These are phyloP conservation scores for Phrynocephalus guinanensis DNA, from an alignment of 2,797 vertebrate species.

Conservation along the genomic window DNA sequence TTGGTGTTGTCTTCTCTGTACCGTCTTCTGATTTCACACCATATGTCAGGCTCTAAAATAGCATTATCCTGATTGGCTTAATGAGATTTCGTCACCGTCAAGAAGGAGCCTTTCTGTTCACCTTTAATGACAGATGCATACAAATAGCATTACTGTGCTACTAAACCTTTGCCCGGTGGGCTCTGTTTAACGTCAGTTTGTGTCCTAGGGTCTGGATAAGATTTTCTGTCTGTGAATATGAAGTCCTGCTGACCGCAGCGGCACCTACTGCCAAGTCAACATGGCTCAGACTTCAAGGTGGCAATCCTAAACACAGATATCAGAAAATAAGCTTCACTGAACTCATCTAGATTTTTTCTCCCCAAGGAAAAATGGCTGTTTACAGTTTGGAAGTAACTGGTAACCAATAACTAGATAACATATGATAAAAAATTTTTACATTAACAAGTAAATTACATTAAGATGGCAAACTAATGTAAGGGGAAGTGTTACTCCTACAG, in stretches of 20 bases:
- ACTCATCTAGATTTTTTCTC: too few species aligned
- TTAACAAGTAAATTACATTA: too few species aligned
- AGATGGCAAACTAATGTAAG: too few species aligned
- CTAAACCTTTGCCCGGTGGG: not conserved
- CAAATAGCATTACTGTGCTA: too few species aligned
- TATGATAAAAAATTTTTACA: too few species aligned
- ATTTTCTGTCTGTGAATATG: not conserved
- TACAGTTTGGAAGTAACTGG: too few species aligned
- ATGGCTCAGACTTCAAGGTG: not conserved
- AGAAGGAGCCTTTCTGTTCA: slow-evolving; percentile 52
- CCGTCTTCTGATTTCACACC: slow-evolving; percentile 64
- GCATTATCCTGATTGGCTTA: slow-evolving; percentile 70
- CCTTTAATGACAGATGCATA: slow-evolving; percentile 41
- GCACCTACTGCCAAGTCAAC: too few species aligned
- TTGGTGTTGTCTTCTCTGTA: slow-evolving; percentile 18
- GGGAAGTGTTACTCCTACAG: too few species aligned
- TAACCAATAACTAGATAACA: too few species aligned
- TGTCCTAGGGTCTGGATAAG: not conserved
- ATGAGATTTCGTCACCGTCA: slow-evolving; percentile 57
- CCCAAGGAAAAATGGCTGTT: too few species aligned
- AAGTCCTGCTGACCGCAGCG: too few species aligned
- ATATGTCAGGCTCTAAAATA: slow-evolving; percentile 71
- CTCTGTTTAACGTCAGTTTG: not conserved
- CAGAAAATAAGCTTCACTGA: not conserved
- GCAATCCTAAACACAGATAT: not conserved